Evolutionary conservation across 2,888 invertebrate species (phyloP).

Genomic region (Alcis repandata): DNA sequence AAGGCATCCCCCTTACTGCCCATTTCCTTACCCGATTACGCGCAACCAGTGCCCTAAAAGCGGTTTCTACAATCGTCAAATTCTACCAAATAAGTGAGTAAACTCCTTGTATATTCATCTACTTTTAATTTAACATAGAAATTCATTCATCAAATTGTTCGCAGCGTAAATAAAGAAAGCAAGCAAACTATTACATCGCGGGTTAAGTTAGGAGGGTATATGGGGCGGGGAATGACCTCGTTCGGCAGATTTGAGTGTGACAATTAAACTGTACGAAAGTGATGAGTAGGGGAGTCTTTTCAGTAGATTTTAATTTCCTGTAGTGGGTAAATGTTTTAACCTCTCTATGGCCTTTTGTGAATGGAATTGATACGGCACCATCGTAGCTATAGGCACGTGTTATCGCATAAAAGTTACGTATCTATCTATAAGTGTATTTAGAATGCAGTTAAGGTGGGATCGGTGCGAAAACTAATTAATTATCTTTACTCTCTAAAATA

Average conservation of each 20-base stretch:
- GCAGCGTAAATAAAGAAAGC: constrained; percentile 4
- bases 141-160: constrained; percentile 33
- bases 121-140: neutral
- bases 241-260: constrained; percentile 53
- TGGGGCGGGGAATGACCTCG: constrained; percentile 71
- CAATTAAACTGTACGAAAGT: constrained; percentile 34
- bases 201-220: constrained; percentile 64
- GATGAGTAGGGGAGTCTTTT: neutral
- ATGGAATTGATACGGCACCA: neutral
- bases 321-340: neutral
- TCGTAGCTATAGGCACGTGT: neutral
- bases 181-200: constrained; percentile 59
- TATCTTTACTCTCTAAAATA: no score
- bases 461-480: no score
- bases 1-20: constrained; percentile 72
- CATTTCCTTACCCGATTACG: constrained; percentile 69
- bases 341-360: neutral
- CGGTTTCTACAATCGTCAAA: constrained; percentile 63
- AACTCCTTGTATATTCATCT: constrained; percentile 20
- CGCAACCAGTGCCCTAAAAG: constrained; percentile 71
- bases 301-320: neutral
- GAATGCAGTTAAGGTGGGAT: neutral
- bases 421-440: neutral
- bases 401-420: neutral
- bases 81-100: constrained; percentile 69